Conservation (phyloP, 2,888 invertebrate genomes). For the Napeogenes sylphis region DNA sequence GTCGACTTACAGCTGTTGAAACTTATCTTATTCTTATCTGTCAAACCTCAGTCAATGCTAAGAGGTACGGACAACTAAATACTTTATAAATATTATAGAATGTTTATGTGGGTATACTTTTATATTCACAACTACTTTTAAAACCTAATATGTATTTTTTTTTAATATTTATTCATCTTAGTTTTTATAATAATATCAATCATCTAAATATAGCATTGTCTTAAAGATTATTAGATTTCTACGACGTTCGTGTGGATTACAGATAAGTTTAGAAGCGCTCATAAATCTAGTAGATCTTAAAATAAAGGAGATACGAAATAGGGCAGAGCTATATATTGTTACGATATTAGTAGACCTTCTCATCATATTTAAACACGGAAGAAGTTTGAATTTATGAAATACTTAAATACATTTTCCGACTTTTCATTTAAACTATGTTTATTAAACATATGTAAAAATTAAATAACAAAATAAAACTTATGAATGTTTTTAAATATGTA, state of each 20-base stretch:
- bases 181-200: neutral
- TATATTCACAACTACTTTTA: neutral
- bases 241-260: conserved; percentile 19
- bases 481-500: neutral
- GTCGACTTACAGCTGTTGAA: conserved; percentile 57
- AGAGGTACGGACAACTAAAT: conserved; percentile 59
- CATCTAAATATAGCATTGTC: neutral
- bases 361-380: conserved; percentile 16
- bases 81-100: conserved; percentile 17
- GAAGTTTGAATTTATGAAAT: conserved; percentile 13
- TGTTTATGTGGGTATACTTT: conserved; percentile 8
- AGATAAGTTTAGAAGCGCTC: conserved; percentile 28
- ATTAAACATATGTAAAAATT: neutral
- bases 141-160: no score
- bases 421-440: neutral
- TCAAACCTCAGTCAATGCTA: conserved; percentile 76
- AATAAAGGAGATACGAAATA: conserved; percentile 32
- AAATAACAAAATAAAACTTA: neutral
- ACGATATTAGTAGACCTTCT: conserved; percentile 18
- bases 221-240: neutral
- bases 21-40: conserved; percentile 73
- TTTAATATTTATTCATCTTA: no score
- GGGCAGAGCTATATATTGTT: conserved; percentile 36
- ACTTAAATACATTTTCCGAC: conserved; percentile 6
- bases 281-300: conserved; percentile 33